Evolutionary conservation across 2,113 vertebrate genomes (phyloP).

Genomic region (Psephotus haematonotus): DNA sequence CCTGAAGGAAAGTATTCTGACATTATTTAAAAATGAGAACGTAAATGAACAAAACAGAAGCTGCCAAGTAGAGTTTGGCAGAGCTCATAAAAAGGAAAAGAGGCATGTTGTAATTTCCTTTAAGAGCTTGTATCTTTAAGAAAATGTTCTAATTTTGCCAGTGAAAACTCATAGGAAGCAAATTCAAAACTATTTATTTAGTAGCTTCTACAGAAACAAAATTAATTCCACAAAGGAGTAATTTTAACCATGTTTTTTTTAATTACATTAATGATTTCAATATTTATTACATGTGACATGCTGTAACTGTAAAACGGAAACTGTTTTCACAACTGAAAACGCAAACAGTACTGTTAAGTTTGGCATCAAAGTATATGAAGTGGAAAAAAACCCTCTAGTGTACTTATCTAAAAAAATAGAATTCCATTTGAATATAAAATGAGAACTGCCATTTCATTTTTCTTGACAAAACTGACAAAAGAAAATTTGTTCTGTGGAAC

Average conservation of each 20-base stretch:
- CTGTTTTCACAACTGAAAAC: neutral
- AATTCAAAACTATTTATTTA: conserved; percentile 55
- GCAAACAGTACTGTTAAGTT: conserved; percentile 6
- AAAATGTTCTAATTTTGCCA: neutral
- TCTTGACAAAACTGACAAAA: conserved; percentile 41
- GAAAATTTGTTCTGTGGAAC: conserved; percentile 6
- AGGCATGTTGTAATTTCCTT: neutral
- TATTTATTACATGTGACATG: neutral
- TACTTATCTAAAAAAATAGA: conserved; percentile 69
- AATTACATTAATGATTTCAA: neutral
- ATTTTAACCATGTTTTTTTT: neutral
- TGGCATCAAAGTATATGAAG: conserved; percentile 53
- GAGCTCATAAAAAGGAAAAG: neutral
- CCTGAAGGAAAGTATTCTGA: neutral
- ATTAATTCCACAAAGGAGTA: neutral
- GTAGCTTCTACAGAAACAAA: conserved; percentile 15
- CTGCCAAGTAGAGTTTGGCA: neutral
- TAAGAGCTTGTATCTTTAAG: neutral
- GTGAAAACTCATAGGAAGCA: neutral
- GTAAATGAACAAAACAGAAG: neutral
- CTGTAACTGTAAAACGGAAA: conserved; percentile 12
- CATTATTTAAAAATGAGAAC: neutral
- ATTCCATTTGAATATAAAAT: conserved; percentile 67
- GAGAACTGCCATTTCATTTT: conserved; percentile 50
- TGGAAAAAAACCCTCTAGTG: conserved; percentile 34